Base-by-base conservation (phyloP, 1,140 invertebrate genomes). In the Orchestia grillus region DNA sequence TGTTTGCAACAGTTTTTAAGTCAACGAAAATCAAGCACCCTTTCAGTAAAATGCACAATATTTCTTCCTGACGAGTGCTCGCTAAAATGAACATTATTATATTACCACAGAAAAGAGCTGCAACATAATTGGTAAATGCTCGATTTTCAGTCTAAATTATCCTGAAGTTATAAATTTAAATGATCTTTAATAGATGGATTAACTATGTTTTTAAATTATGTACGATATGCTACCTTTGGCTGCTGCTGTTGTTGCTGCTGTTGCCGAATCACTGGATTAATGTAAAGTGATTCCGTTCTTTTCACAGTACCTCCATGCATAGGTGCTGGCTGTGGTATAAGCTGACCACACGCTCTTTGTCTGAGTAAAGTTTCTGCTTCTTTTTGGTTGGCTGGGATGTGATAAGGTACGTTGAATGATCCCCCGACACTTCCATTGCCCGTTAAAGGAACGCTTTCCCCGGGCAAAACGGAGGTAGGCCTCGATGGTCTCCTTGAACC, bases 261-360 rank as follows among this genome's bases (percentile, higher is more conserved):
- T 44, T 96, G 96, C 95, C 97, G 96, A 96, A 92, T 96, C 47
- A 96, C 97, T 77, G 97, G 97, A 95, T 97, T 97, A 96, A 97
- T 97, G 96, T 97, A 97, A 44, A 98, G 97, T 40, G 99, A 99
- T 97, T 99, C 99, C 95, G 99, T 99, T 97, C 99, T 98, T 97
- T 99, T 99, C 87, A 97, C 96, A 44, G 96, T 95, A 44, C 96
- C 96, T 40, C 96, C 96, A 44, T 98, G 99, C 97, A 99, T 98
- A 96, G 98, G 98, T 44, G 97, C 97, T 95, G 98, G 98, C 98
- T 98, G 98, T 97, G 98, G 98, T 97, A 99, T 99, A 97, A 99
- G 99, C 97, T 99, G 99, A 91, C 98, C 98, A 95, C 99, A 98
- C 96, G 98, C 98, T 97, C 98, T 98, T 97, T 99, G 98, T 97